Percentiles rank a stretch among this genome's conserved stretches.
Evolutionary conservation across 2,888 invertebrate species (phyloP).

Genomic region (Hyalella azteca): DNA sequence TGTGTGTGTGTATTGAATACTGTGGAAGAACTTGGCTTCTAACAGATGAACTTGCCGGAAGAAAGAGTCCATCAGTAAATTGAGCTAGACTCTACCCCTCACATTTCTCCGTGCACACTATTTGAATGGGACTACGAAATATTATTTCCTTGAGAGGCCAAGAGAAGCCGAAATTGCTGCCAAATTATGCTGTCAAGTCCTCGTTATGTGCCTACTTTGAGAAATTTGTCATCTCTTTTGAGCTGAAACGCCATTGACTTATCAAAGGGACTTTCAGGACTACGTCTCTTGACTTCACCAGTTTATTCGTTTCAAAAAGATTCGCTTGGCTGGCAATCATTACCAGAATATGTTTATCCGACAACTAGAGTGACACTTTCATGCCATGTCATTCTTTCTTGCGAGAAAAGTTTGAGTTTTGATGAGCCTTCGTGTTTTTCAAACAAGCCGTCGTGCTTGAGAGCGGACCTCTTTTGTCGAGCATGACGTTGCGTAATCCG

Average conservation of each 20-base stretch:
- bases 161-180: constrained; percentile 13
- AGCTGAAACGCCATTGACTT: not conserved
- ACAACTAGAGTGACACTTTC: no score
- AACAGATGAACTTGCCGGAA: no score
- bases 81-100: not conserved
- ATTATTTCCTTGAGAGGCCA: constrained; percentile 9
- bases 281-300: not conserved
- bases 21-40: no score
- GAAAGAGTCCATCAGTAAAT: no score
- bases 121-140: constrained; percentile 3
- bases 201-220: constrained; percentile 20
- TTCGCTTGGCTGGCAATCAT: not conserved
- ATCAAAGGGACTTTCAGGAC: not conserved
- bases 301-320: not conserved
- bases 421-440: no score
- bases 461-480: no score
- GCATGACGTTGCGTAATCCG: no score
- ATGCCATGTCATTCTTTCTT: no score
- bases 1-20: no score
- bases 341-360: no score
- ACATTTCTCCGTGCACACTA: not conserved
- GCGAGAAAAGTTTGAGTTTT: no score
- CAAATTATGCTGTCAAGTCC: constrained; percentile 24
- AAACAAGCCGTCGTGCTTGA: no score
- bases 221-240: not conserved